Base-by-base conservation (phyloP, 2,888 invertebrate species). In the Polyploca ridens region DNA sequence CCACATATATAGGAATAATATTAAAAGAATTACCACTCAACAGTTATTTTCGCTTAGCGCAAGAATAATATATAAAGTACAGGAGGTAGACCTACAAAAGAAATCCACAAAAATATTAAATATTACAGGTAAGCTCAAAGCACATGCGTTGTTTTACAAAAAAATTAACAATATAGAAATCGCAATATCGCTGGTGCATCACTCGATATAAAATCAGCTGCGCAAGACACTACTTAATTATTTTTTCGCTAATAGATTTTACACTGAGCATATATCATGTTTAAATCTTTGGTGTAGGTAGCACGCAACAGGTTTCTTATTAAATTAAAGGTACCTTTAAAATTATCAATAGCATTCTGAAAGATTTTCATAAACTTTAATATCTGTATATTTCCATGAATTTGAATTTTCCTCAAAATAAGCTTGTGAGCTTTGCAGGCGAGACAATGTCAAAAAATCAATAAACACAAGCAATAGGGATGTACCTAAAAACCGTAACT, bases 371-470 rank as follows among this genome's bases (percentile, higher is more conserved):
- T 66, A 65, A 67, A 57, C 54, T 54, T 54, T 5, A 63, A 67
- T 38, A 61, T 38, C 49, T 16, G 16, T 16, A 6, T 59, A 6
- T 44, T 64, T 8, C 46, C 49, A 33, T 44, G 7, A n/a, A 35
- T 33, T 54, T 33, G 35, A 62, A 54, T 16, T 49, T 63, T 65
- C 66, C 60, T 62, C 54, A 10, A 54, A 19, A n/a, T 54, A 19
- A 54, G 10, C 54, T 8, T 19, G 54, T 54, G 54, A 54, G 54
- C 61, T 61, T 44, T 61, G 5, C 3, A 16, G 41, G 14, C 41
- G 38, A 38, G 44, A 38, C 38, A 78, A 84, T 74, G 86, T 87
- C 87, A 87, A 83, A 87, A 86, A 87, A 87, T 87, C 87, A 87
- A 87, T 87, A 87, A 79, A 79, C 72, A 78, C 74, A 19, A 3